phyloP scores from a whole-genome alignment of 2,888 invertebrate genomes.

The Rhingia rostrata region DNA sequence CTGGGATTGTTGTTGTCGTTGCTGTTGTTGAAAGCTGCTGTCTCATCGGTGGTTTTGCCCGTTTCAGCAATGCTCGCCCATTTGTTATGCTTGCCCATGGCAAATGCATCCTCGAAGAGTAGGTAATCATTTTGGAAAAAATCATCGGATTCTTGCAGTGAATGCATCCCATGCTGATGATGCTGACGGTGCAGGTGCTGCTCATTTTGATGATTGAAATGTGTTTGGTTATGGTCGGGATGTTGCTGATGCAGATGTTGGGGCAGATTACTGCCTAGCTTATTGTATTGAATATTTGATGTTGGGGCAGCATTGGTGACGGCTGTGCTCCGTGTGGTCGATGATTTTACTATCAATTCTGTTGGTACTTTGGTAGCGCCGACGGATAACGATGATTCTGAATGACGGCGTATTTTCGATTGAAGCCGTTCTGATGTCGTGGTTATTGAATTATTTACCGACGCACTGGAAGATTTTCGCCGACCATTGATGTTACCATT shows the following conservation, averaged over 20 bases:
- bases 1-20: conserved; percentile 44
- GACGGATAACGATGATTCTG: conserved; percentile 79
- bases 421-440: conserved; percentile 56
- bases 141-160: conserved; percentile 64
- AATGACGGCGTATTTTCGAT: conserved; percentile 79
- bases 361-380: conserved; percentile 49
- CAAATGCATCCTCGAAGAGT: conserved; percentile 66
- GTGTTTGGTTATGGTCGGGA: conserved; percentile 55
- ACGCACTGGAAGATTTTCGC: conserved; percentile 80
- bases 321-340: conserved; percentile 46
- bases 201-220: conserved; percentile 48
- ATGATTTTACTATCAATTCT: conserved; percentile 62
- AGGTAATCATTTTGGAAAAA: conserved; percentile 73
- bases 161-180: conserved; percentile 41
- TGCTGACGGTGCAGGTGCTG: conserved; percentile 28
- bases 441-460: conserved; percentile 63
- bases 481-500: conserved; percentile 79
- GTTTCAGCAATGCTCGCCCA: conserved; percentile 15
- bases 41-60: conserved; percentile 47
- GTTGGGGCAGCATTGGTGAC: conserved; percentile 55
- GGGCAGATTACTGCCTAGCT: conserved; percentile 55
- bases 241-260: conserved; percentile 69
- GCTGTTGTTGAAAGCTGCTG: conserved; percentile 51
- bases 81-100: conserved; percentile 57
- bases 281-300: conserved; percentile 73